Evolutionary conservation across 2,797 vertebrate species (phyloP), one percentile per base, ranked within the genome.

Genomic region (Anas acuta): DNA sequence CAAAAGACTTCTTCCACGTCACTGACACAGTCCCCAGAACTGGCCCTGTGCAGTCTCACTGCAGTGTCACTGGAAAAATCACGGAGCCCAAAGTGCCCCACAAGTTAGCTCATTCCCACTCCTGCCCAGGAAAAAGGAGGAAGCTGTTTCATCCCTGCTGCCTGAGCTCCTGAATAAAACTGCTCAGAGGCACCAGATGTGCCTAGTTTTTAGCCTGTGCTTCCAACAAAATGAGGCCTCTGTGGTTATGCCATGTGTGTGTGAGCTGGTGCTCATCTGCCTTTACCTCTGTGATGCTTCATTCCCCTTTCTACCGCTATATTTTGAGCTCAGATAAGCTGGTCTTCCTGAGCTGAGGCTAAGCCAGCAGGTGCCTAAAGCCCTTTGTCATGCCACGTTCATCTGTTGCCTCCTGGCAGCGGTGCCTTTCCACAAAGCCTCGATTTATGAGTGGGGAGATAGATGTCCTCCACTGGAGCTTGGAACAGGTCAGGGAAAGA

Each of bases 101-200:
- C 0, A 0, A 3, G 23, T 74, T 57, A 4, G 8, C 6, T 83
- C 3, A 0, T 72, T 80, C 61, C 33, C 11, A 1, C 0, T 76
- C 26, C n/a, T 20, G 7, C 8, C 13, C 28, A 57, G 26, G 19
- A 20, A 5, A 74, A 72, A 4, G 6, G 9, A 69, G 11, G 8
- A 35, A 66, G 25, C 8, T 54, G 11, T 19, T 25, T 4, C 19
- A 18, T 60, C 45, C 15, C 9, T 0, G 0, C 32, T 56, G 9
- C 49, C 45, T 67, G 43, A 88, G 43, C 4, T 57, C 16, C 45
- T 39, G 3, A 0, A 0, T 20, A 32, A 1, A 0, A 23, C 30
- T 8, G 8, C 37, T 33, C 21, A 0, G 1, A 62, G 71, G 9
- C 25, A 78, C 7, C 28, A 7, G 0, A 0, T 41, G 13, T 49